Conservation (phyloP, 2,888 invertebrate species). For the Platynereis dumerilii region DNA sequence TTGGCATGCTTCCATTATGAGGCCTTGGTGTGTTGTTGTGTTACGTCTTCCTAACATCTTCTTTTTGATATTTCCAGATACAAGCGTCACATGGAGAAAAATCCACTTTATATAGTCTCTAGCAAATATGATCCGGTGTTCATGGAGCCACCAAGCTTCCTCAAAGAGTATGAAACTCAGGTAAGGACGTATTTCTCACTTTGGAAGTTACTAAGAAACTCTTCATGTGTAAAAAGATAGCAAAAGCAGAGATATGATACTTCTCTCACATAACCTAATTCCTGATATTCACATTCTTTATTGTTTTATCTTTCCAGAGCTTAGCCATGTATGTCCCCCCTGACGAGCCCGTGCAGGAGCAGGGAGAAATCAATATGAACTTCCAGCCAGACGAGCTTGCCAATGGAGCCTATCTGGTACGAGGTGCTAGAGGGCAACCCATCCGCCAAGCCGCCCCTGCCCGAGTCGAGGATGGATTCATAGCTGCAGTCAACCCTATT, state of each 20-base stretch:
- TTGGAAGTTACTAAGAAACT: background rate
- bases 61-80: slow-evolving; percentile 21
- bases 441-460: slow-evolving; percentile 18
- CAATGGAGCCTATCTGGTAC: background rate
- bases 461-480: slow-evolving; percentile 30
- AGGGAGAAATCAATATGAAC: slow-evolving; percentile 54
- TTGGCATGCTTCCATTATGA: too few species aligned
- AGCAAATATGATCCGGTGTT: slow-evolving; percentile 68
- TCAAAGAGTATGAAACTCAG: slow-evolving; percentile 95
- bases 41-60: too few species aligned
- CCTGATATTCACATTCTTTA: too few species aligned
- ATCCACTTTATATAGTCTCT: slow-evolving; percentile 19
- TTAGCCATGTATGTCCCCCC: slow-evolving; percentile 60
- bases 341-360: slow-evolving; percentile 53
- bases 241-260: too few species aligned
- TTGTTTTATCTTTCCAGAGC: slow-evolving; percentile 54
- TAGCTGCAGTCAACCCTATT: slow-evolving; percentile 36
- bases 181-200: slow-evolving; percentile 60
- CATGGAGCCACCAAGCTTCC: slow-evolving; percentile 72
- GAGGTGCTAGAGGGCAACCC: background rate
- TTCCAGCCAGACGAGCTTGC: slow-evolving; percentile 34
- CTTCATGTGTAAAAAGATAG: slow-evolving; percentile 2
- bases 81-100: slow-evolving; percentile 20
- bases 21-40: too few species aligned
- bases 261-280: too few species aligned